Base-by-base conservation (phyloP, 1,140 invertebrate species). In the Saxidomus purpurata region DNA sequence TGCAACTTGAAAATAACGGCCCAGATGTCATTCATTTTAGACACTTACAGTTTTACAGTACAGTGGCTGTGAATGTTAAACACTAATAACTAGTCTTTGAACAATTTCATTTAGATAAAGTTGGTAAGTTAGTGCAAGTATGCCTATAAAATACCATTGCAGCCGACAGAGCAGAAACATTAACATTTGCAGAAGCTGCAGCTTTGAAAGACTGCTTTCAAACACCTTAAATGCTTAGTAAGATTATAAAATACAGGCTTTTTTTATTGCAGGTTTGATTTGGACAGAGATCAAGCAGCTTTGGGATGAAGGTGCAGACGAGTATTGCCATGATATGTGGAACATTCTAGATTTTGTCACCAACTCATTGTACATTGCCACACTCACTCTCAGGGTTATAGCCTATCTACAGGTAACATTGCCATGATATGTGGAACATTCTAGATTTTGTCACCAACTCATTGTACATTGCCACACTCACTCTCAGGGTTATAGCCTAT, bases 261-360 rank as follows among this genome's bases (percentile, higher is more conserved):
- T 22, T 63, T 9, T 28, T 4, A 28, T 63, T 63, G 2, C 90
- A 98, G 99, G 99, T 63, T 96, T 99, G 90, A 99, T 99, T 94
- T 99, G 99, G 99, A 99, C 98, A 91, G 99, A 99, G 96, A 98
- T 99, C 91, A 99, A 99, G 95, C 99, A 99, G 95, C 96, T 99
- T 36, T 99, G 99, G 99, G 98, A 99, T 95, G 98, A 99, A 89
- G 99, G 99, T 0, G 96, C 99, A 34, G 97, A 98, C 93, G 98
- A 99, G 94, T 99, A 99, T 95, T 97, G 98, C 49, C 93, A 98
- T 98, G 99, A 99, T 96, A 99, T 99, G 98, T 99, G 99, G 99
- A 99, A 99, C 96, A 98, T 99, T 76, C 98, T 99, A 89, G 99
- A 99, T 96, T 99, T 99, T 96, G 98, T 99, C 81, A 99, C 99